Evolutionary conservation across 2,888 invertebrate species (phyloP).

Genomic region (Vannuccia rotundouncinata): DNA sequence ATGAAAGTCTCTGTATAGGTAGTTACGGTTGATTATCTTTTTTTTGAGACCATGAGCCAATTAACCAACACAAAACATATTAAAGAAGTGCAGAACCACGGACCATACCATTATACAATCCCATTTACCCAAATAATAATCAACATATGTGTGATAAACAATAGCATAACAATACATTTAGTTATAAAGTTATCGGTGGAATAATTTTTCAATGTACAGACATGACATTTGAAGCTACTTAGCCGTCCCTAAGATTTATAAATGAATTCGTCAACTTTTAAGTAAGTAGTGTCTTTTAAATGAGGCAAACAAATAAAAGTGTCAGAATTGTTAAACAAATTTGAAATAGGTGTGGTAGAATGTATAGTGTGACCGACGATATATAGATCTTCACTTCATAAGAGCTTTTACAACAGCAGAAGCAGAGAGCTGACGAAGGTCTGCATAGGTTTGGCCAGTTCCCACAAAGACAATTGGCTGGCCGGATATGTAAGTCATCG

Average conservation of each 20-base stretch:
- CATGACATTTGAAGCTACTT: too few species aligned
- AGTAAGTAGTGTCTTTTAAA: too few species aligned
- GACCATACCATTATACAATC: background rate
- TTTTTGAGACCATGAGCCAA: background rate
- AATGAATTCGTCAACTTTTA: too few species aligned
- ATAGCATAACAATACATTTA: too few species aligned
- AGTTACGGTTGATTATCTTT: background rate
- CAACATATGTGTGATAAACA: too few species aligned
- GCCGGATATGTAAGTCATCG: conserved; percentile 99
- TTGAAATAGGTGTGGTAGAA: background rate
- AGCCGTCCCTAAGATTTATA: too few species aligned
- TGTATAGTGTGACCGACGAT: background rate
- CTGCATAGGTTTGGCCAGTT: conserved; percentile 96
- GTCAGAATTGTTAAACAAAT: background rate
- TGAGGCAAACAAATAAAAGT: background rate
- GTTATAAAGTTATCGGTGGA: too few species aligned
- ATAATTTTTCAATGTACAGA: too few species aligned
- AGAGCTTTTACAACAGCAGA: conserved; percentile 90
- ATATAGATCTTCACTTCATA: conserved; percentile 64
- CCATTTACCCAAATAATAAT: too few species aligned
- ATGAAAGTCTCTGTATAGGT: background rate
- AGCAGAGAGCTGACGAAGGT: conserved; percentile 88
- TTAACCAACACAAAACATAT: background rate
- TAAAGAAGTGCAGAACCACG: background rate
- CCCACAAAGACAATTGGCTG: conserved; percentile 99